Base-by-base conservation (phyloP, 2,797 vertebrate species). In the Hyperoplus immaculatus region DNA sequence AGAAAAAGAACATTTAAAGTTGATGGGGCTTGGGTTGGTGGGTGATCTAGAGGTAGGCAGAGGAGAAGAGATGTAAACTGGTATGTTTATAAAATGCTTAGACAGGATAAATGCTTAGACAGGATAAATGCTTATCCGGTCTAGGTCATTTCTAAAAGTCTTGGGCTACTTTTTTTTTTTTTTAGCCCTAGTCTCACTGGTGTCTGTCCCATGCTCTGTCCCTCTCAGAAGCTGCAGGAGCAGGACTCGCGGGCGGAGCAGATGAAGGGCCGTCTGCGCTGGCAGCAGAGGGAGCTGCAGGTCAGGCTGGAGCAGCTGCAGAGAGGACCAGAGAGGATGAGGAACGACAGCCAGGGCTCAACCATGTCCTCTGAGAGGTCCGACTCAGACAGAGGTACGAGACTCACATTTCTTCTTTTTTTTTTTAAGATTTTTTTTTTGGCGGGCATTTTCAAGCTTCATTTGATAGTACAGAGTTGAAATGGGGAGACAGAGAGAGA, bases 291-390 rank as follows among this genome's bases (percentile, higher is more conserved):
- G 47, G 97, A 94, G 90, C 93, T 99, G 78, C 95, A 76, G 66
- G 92, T 72, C 81, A 95, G 93, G 12, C 86, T 99, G 84, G 96
- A 98, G 80, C 92, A 91, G 87, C 95, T 99, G 78, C 96, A 95
- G 76, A 90, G 94, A 0, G 82, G 92, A 0, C 74, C 84, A 0
- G 97, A 98, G 86, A 95, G 97, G 79, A 94, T 94, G 36, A 93
- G 97, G 76, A 95, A 96, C 0, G 91, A 98, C 91, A 98, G 97
- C 84, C 91, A 98, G 81, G 97, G 97, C 42, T 98, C 97, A 0
- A 96, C 96, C 0, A 92, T 99, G 87, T 97, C 96, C 47, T 98
- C 97, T 0, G 98, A 99, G 87, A 94, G 95, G 62, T 99, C 96
- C 0, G 96, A 97, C 83, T 97, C 97, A 0, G 97, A 98, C 78